Evolutionary conservation across 1,140 invertebrate genomes (phyloP).

Genomic region (Drosophila repletoides): DNA sequence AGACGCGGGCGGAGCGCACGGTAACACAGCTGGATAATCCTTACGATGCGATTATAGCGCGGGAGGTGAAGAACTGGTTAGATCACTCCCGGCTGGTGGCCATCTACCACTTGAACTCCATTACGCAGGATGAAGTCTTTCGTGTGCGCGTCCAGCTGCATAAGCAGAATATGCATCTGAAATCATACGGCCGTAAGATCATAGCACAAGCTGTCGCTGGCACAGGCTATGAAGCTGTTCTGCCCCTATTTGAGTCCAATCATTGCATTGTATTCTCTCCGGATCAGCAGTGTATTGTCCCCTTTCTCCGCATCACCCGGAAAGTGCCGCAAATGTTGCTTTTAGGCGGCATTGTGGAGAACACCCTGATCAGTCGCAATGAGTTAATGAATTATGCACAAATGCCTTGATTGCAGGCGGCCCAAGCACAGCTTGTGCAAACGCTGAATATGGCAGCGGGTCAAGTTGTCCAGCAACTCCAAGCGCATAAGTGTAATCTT

Average conservation of each 20-base stretch:
- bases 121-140: conserved; percentile 84
- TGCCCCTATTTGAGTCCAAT: conserved; percentile 84
- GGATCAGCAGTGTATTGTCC: no score
- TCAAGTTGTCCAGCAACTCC: no score
- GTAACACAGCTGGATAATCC: conserved; percentile 85
- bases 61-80: conserved; percentile 87
- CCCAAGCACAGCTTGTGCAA: no score
- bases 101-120: conserved; percentile 88
- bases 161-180: conserved; percentile 86
- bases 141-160: conserved; percentile 85
- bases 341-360: no score
- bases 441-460: no score
- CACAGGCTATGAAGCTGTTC: conserved; percentile 85
- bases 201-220: conserved; percentile 84
- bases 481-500: no score
- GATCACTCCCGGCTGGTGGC: conserved; percentile 87
- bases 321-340: no score
- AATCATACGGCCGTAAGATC: conserved; percentile 85
- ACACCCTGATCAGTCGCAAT: conserved; percentile 85
- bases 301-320: no score
- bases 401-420: conserved; percentile 85
- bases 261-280: conserved; percentile 86
- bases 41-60: conserved; percentile 87
- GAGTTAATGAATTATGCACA: conserved; percentile 86
- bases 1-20: no score